These are phyloP conservation scores for Platycnemis pennipes DNA, from an alignment of 2,888 invertebrate species.

Conservation along the genomic window DNA sequence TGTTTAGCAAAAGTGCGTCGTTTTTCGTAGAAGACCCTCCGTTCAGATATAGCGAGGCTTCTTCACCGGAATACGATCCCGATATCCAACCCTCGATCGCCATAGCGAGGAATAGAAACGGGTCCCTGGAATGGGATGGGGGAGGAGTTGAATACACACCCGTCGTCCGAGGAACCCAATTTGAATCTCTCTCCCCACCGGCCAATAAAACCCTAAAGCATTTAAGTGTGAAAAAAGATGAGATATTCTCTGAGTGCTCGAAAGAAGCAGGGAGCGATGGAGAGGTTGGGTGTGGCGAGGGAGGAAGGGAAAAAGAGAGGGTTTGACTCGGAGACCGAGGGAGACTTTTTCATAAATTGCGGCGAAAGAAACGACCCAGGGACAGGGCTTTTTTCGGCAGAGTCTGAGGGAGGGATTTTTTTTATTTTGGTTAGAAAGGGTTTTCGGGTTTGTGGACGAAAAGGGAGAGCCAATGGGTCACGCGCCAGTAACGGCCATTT, in stretches of 20 bases:
- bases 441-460: neutral
- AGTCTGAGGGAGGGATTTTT: neutral
- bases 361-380: neutral
- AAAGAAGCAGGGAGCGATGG: neutral
- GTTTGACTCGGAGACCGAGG: neutral
- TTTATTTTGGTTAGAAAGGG: neutral
- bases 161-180: neutral
- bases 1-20: too few relatives aligned
- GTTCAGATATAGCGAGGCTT: too few relatives aligned
- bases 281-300: neutral
- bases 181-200: neutral
- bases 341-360: neutral
- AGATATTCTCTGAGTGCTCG: neutral
- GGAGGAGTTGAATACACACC: neutral
- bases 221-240: neutral
- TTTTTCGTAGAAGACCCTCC: too few relatives aligned
- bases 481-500: neutral
- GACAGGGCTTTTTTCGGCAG: neutral
- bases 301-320: neutral
- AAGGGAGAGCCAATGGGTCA: neutral
- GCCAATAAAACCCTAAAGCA: slow-evolving; percentile 7
- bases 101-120: neutral
- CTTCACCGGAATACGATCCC: too few relatives aligned
- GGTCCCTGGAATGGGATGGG: neutral
- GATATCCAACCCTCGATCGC: neutral